Evolutionary conservation across 2,113 vertebrate genomes (phyloP).

Genomic region (Geococcyx californianus): DNA sequence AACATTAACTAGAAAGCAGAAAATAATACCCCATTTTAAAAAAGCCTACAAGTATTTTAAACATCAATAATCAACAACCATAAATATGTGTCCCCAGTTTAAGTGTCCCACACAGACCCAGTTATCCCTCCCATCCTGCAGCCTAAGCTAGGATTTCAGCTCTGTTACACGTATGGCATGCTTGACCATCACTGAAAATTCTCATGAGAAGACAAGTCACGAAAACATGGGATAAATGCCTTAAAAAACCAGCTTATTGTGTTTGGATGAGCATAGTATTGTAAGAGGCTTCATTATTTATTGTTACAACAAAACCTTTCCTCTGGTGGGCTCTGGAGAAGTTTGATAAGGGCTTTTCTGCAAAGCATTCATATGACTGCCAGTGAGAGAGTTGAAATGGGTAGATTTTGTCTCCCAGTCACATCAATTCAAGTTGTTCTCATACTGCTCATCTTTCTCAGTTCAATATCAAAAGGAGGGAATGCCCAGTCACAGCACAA

Average conservation of each 20-base stretch:
- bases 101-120: background rate
- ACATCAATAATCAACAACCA: background rate
- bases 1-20: background rate
- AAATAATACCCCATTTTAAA: background rate
- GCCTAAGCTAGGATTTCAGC: background rate
- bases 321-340: background rate
- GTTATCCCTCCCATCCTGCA: background rate
- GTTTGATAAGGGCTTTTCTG: background rate
- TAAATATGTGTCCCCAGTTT: background rate
- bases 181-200: background rate
- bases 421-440: background rate
- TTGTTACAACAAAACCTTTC: background rate
- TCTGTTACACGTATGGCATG: background rate
- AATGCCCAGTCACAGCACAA: background rate
- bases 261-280: background rate
- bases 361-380: background rate
- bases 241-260: background rate
- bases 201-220: background rate
- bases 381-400: background rate
- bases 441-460: background rate
- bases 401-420: background rate
- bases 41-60: background rate
- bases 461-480: background rate
- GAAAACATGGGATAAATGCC: background rate
- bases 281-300: background rate